Conservation (phyloP, 2,888 invertebrate species). For the Scaeva pyrastri region DNA sequence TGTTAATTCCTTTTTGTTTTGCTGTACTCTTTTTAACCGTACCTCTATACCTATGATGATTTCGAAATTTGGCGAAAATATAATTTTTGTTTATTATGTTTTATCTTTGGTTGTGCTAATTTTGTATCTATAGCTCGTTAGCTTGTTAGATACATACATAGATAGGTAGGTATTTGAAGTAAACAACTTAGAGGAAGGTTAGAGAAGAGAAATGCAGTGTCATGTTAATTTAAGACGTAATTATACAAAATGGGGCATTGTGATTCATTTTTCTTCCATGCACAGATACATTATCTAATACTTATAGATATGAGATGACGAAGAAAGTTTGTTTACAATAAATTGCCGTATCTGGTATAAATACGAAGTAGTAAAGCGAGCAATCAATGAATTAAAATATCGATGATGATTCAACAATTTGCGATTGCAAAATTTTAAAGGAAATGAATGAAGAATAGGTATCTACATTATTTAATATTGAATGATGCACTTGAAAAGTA, state of each 20-base stretch:
- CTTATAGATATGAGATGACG: conserved; percentile 27
- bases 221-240: background rate
- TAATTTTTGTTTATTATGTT: conserved; percentile 55
- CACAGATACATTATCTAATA: background rate
- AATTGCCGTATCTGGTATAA: background rate
- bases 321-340: conserved; percentile 58
- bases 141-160: background rate
- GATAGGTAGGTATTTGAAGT: background rate
- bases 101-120: conserved; percentile 5
- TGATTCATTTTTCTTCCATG: conserved; percentile 54
- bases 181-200: background rate
- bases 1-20: background rate
- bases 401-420: conserved; percentile 4
- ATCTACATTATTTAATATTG: background rate
- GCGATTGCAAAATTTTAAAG: background rate
- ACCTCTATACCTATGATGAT: conserved; percentile 5
- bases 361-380: background rate
- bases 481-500: too few relatives aligned
- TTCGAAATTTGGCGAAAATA: conserved; percentile 59
- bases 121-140: background rate
- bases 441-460: background rate
- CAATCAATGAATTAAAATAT: conserved; percentile 9
- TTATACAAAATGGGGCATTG: background rate
- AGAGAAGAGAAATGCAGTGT: background rate
- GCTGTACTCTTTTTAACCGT: background rate